phyloP scores from a whole-genome alignment of 2,888 invertebrate species.

The Dendrolimus pini region DNA sequence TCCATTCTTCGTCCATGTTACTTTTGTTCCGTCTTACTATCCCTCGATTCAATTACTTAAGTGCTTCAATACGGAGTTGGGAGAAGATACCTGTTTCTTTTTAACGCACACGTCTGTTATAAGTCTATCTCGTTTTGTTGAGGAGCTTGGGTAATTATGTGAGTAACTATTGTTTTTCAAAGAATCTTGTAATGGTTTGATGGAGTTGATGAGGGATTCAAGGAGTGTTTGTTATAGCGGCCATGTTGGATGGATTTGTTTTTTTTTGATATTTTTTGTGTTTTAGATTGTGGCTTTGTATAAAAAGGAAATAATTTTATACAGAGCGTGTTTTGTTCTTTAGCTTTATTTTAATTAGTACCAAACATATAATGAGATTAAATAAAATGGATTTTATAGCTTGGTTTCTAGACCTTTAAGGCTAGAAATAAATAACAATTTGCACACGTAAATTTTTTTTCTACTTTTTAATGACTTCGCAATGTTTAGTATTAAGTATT shows the following conservation, averaged over 20 bases:
- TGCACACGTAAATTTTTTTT: too few species aligned
- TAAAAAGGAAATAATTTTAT: too few species aligned
- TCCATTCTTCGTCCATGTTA: conserved; percentile 55
- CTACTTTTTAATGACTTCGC: conserved; percentile 22
- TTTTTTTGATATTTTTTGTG: too few species aligned
- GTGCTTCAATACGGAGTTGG: conserved; percentile 50
- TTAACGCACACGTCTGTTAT: conserved; percentile 19
- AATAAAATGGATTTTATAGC: too few species aligned
- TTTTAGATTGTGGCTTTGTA: too few species aligned
- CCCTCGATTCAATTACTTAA: conserved; percentile 72
- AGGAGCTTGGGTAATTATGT: conserved; percentile 64
- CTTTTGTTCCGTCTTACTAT: conserved; percentile 42
- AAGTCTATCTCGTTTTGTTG: conserved; percentile 31
- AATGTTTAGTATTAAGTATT: conserved; percentile 12
- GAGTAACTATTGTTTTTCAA: conserved; percentile 72
- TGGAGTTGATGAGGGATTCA: conserved; percentile 51
- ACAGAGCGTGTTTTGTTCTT: too few species aligned
- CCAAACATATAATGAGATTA: too few species aligned
- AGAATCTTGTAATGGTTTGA: conserved; percentile 53
- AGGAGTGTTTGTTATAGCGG: conserved; percentile 28
- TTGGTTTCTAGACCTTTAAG: too few species aligned
- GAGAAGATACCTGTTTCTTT: conserved; percentile 39
- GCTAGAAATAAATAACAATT: too few species aligned
- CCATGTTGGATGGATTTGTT: conserved; percentile 18
- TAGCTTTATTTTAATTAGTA: too few species aligned